Percentiles rank a stretch among this genome's conserved stretches.
Conservation (phyloP, 2,888 invertebrate species). For the Meloe dianella region DNA sequence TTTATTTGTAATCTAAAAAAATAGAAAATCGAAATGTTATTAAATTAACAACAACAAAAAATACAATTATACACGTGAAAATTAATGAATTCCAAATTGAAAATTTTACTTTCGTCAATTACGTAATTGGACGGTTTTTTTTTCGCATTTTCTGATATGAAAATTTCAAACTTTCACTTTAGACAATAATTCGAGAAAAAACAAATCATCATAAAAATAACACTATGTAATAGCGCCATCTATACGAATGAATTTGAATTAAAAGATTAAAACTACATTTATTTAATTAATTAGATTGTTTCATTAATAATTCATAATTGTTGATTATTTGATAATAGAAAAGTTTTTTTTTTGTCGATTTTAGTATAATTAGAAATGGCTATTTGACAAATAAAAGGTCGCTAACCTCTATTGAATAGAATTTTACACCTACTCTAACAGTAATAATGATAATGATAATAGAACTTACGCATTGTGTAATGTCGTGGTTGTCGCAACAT, state of each 20-base stretch:
- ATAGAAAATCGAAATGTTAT: background rate
- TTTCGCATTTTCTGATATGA: background rate
- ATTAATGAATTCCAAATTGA: background rate
- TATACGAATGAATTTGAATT: background rate
- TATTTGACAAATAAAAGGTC: background rate
- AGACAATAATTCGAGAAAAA: background rate
- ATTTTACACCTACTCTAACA: background rate
- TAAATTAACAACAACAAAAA: background rate
- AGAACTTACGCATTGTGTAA: constrained; percentile 38
- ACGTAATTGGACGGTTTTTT: background rate
- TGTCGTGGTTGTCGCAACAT: constrained; percentile 35
- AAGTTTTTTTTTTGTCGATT: background rate
- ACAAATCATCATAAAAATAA: background rate
- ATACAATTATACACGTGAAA: background rate
- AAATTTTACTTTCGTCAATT: constrained; percentile 10
- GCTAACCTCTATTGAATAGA: background rate
- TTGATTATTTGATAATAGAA: no score
- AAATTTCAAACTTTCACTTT: constrained; percentile 1
- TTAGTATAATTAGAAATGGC: background rate
- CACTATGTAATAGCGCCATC: background rate
- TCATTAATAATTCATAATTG: no score
- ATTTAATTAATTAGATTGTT: background rate
- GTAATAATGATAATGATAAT: background rate
- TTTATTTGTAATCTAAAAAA: constrained; percentile 6
- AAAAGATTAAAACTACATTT: background rate